Evolutionary conservation across 2,113 vertebrate species (phyloP).

Genomic region (Elaphurus davidianus): DNA sequence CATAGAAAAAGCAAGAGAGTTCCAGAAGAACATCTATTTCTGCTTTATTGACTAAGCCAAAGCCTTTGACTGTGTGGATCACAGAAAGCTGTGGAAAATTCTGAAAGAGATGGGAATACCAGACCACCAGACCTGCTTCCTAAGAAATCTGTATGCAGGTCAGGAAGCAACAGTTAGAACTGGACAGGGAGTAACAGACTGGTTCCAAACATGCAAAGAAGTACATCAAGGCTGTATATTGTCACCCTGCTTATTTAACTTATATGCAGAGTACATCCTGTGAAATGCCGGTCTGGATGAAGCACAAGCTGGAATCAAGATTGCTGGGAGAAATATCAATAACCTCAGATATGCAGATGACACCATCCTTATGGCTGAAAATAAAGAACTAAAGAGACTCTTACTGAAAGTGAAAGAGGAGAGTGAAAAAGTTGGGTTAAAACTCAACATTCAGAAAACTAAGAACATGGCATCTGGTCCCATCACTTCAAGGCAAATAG

Average conservation of each 20-base stretch:
- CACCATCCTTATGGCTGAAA: neutral
- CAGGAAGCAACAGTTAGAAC: neutral
- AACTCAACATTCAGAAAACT: neutral
- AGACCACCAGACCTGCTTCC: neutral
- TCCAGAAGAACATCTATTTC: neutral
- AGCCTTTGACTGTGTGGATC: neutral
- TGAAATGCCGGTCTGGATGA: neutral
- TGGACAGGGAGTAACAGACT: neutral
- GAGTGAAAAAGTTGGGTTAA: neutral
- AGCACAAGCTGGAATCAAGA: neutral
- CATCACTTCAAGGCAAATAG: neutral
- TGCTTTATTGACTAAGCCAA: neutral
- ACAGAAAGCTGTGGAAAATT: neutral
- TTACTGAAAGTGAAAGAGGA: neutral
- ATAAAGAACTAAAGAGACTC: neutral
- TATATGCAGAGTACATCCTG: neutral
- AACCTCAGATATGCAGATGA: neutral
- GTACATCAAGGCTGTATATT: neutral
- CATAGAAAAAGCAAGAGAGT: accelerated
- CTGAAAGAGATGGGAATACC: neutral
- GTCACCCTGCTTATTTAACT: neutral
- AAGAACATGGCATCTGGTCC: neutral
- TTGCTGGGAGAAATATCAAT: neutral
- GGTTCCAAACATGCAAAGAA: neutral
- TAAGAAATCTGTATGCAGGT: neutral